Base-by-base conservation (phyloP, 2,113 vertebrate species). In the Dinomys branickii region DNA sequence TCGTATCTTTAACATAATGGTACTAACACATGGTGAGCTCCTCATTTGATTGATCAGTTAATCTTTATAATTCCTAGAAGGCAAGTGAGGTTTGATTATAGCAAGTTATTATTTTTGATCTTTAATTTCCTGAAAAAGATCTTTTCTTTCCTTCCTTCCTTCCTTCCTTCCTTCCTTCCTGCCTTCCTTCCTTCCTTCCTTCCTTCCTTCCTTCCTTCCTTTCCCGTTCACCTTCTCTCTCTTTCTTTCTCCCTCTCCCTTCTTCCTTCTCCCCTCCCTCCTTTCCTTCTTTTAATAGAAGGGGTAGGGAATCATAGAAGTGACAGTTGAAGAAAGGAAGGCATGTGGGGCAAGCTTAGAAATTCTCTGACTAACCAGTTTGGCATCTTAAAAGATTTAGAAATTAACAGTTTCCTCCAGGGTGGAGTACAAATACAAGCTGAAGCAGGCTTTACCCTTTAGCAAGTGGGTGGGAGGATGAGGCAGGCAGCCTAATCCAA, bases 291-390 rank as follows among this genome's bases (percentile, higher is more conserved):
- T 30, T 41, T 44, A 35, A 14, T 59, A 54, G 47, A 50, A 19
- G 33, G 44, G 47, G 19, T 50, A 1, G 47, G 14, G 19, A 91
- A 38, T 63, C 71, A 16, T 3, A 77, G 56, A 22, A 56, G 22
- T 2, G 22, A 83, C 58, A 44, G 56, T 38, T 84, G 0, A 0
- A 97, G 82, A 65, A 38, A 90, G 77, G 82, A 77, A 89, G 90
- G n/a, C 63, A 59, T 90, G 85, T 54, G 90, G 81, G 67, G 95
- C 47, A 82, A 7, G 85, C 44, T 97, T 91, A 78, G 75, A 95
- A 97, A 54, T 84, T 77, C 93, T 98, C 87, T 97, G 96, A 98
- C 91, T 94, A 97, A 95, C 87, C 93, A 95, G 20, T 90, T 94
- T 95, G 96, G 91, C 86, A 94, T 96, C 89, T 97, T 69, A 81